Conservation (phyloP, 2,113 vertebrate genomes). For the Haplochromis burtoni region DNA sequence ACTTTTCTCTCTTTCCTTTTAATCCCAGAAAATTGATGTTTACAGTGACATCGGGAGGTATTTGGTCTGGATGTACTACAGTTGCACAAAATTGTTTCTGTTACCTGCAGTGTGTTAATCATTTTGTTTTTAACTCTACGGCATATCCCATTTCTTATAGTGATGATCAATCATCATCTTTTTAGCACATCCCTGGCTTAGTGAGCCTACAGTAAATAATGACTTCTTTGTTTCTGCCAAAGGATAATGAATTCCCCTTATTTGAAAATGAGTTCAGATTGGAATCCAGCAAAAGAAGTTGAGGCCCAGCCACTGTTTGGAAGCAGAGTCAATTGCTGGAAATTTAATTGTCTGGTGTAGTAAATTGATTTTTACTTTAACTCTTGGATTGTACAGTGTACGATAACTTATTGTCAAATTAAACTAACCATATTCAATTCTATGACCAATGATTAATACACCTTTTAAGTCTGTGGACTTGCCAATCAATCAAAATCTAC, state of each 20-base stretch:
- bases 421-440: not conserved
- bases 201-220: constrained; percentile 34
- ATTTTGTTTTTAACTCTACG: not conserved
- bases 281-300: constrained; percentile 40
- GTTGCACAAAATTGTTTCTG: not conserved
- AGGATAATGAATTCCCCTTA: constrained; percentile 36
- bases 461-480: not conserved
- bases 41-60: not conserved
- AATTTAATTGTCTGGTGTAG: constrained; percentile 19
- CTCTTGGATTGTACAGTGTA: not conserved
- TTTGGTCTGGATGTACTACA: not conserved
- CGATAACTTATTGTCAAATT: not conserved
- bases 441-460: not conserved
- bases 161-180: constrained; percentile 30
- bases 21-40: constrained; percentile 3
- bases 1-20: not conserved
- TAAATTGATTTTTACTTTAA: constrained; percentile 19
- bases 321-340: constrained; percentile 14
- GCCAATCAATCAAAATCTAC: not conserved
- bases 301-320: constrained; percentile 31
- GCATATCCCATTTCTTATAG: not conserved
- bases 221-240: constrained; percentile 39
- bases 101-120: not conserved
- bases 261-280: constrained; percentile 50
- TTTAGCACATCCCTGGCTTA: constrained; percentile 13